Conservation (phyloP, 2,113 vertebrate genomes). For the Labeo catla region DNA sequence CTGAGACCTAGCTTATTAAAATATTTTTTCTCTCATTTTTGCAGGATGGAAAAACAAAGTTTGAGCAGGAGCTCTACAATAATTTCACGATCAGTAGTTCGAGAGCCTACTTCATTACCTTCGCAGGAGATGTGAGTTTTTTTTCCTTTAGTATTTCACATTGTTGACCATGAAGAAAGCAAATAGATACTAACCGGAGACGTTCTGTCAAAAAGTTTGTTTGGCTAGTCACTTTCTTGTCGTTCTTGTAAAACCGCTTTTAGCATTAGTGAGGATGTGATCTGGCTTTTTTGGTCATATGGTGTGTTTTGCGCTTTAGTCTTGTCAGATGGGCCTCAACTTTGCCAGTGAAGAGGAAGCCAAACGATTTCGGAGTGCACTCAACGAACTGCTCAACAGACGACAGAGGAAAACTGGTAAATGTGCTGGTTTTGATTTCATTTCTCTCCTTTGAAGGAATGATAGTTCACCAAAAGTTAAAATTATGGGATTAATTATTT, state of each 20-base stretch:
- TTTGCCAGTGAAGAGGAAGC: slow-evolving; percentile 98
- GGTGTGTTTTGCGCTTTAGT: slow-evolving; percentile 69
- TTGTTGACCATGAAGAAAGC: neutral
- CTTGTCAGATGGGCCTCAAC: slow-evolving; percentile 95
- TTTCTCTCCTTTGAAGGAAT: neutral
- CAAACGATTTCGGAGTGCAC: slow-evolving; percentile 87
- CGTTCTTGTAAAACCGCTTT: neutral
- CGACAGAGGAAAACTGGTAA: slow-evolving; percentile 91
- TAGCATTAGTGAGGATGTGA: neutral
- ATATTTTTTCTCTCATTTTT: slow-evolving; percentile 49
- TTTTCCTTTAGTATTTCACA: slow-evolving; percentile 53
- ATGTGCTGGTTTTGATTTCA: slow-evolving; percentile 11
- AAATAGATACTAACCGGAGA: neutral
- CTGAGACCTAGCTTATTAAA: neutral
- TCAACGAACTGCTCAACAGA: slow-evolving; percentile 88
- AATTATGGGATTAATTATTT: neutral
- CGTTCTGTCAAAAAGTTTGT: neutral
- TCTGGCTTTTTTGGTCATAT: slow-evolving; percentile 2
- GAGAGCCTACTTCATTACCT: slow-evolving; percentile 95
- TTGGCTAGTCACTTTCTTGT: neutral
- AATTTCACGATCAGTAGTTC: slow-evolving; percentile 92
- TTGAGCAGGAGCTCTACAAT: slow-evolving; percentile 97
- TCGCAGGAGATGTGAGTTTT: slow-evolving; percentile 89
- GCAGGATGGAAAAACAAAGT: slow-evolving; percentile 92
- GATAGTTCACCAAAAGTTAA: neutral